These are phyloP conservation scores for Azemiops feae DNA, from an alignment of 2,113 vertebrate species.

Conservation along the genomic window DNA sequence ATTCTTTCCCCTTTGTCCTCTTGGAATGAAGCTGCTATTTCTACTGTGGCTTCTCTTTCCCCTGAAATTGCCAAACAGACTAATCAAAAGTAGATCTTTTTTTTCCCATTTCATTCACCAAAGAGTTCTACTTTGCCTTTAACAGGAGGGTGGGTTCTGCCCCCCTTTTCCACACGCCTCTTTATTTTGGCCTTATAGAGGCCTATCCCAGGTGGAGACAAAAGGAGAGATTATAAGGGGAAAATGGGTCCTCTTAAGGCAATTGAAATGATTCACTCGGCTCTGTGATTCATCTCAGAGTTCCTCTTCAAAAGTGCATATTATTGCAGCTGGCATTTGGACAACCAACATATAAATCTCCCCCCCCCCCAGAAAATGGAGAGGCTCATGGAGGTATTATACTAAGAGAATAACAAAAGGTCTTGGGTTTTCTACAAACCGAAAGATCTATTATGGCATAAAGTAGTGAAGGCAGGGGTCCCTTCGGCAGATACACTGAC, in stretches of 20 bases:
- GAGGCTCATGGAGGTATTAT: neutral
- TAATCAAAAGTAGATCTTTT: neutral
- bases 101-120: neutral
- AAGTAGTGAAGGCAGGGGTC: neutral
- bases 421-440: neutral
- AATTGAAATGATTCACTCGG: constrained; percentile 33
- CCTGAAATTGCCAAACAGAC: neutral
- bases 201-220: neutral
- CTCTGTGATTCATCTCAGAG: neutral
- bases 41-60: neutral
- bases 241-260: neutral
- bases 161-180: neutral
- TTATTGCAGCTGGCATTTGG: neutral
- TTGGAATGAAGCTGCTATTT: neutral
- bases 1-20: neutral
- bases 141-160: neutral
- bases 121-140: neutral
- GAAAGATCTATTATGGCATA: neutral
- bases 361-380: neutral
- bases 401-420: neutral
- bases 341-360: neutral
- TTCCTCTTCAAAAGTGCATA: neutral
- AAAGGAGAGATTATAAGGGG: neutral
- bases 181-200: fast-evolving
- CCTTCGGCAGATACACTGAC: neutral